A percentile compares a stretch with the other conserved stretches of the same genome.
phyloP scores from a whole-genome alignment of 2,113 vertebrate genomes.

The Electrona antarctica region DNA sequence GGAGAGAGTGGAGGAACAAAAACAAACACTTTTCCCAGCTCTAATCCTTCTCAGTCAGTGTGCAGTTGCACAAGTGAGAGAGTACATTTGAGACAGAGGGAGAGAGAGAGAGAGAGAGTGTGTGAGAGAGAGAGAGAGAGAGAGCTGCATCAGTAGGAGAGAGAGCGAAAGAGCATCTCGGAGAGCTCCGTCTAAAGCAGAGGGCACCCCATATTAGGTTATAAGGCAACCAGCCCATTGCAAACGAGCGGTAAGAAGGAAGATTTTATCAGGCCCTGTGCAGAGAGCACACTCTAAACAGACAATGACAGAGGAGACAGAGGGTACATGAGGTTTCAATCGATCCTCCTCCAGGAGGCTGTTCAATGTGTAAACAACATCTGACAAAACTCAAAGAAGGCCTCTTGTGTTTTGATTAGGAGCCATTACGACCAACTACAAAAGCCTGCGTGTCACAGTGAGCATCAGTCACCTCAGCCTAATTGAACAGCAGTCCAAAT shows the following conservation, averaged over 20 bases:
- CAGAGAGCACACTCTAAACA: slow-evolving; percentile 41
- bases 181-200: slow-evolving; percentile 32
- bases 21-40: slow-evolving; percentile 18
- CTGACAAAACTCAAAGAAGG: slow-evolving; percentile 31
- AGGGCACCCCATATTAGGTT: slow-evolving; percentile 79
- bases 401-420: slow-evolving; percentile 34
- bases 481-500: neutral
- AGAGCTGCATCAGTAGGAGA: slow-evolving; percentile 16
- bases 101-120: slow-evolving; percentile 4
- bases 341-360: slow-evolving; percentile 45
- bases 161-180: slow-evolving; percentile 9
- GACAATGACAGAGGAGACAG: slow-evolving; percentile 33
- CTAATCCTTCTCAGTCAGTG: slow-evolving; percentile 58
- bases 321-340: slow-evolving; percentile 45
- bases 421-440: neutral
- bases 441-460: neutral
- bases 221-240: slow-evolving; percentile 49
- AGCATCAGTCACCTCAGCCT: neutral
- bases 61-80: slow-evolving; percentile 48
- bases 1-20: slow-evolving; percentile 46
- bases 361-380: slow-evolving; percentile 40
- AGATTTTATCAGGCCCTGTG: slow-evolving; percentile 66
- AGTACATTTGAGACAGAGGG: slow-evolving; percentile 24
- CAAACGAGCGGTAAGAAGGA: slow-evolving; percentile 35
- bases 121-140: slow-evolving; percentile 26